Evolutionary conservation across 2,113 vertebrate species (phyloP), one percentile per base, ranked within the genome.

Genomic region (Boleophthalmus pectinirostris): DNA sequence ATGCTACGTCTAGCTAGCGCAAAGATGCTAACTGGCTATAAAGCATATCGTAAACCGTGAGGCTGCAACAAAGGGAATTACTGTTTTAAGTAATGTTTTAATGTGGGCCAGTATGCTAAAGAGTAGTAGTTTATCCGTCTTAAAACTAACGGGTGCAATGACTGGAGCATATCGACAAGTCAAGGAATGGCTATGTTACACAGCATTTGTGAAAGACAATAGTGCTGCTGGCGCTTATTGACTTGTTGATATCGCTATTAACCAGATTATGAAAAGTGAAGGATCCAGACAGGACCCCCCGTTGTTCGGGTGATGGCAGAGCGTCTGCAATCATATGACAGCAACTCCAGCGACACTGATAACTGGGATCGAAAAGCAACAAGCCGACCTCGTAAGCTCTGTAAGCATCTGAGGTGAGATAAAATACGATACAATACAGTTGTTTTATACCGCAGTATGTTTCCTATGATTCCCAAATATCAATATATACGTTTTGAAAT

Each of bases 341-440:
- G 96, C 93, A 96, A 97, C 94, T 96, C 95, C 92, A 97, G 95
- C 88, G 95, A 97, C 91, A 94, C 95, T 87, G 95, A 97, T 93
- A 96, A 95, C 90, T 95, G 95, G 93, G 95, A 96, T 91, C 93
- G 90, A 90, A 96, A 95, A 93, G 92, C 95, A 85, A 93, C 94
- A 89, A 95, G 92, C 93, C 95, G 95, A 95, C 95, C 95, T 93
- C 94, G 95, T 92, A 96, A 96, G 91, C 93, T 96, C 93, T 96
- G 91, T 94, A 96, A 94, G 87, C 94, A 95, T 91, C 94, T 94
- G 92, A 96, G 96, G 96, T 98, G 94, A 95, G 95, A 92, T 29
- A 63, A 16, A 33, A 74, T 53, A 43, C 35, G 38, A 18, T 66
- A 16, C 29, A 10, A 10, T 43, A 43, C 38, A 1, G 10, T 5